phyloP scores from a whole-genome alignment of 2,888 invertebrate species.

The Epinotia nisella region DNA sequence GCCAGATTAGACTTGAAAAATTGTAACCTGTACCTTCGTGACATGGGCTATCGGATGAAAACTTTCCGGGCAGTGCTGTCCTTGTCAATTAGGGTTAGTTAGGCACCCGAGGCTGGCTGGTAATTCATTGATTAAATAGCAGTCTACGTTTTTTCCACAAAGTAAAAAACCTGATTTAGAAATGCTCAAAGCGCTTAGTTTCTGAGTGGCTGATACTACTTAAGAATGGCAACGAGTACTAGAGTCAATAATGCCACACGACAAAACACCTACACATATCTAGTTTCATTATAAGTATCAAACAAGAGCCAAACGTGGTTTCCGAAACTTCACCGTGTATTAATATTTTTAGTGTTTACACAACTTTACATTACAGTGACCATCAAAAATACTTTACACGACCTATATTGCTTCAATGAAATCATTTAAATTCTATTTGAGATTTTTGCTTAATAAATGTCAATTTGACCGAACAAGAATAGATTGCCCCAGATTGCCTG shows the following conservation, averaged over 20 bases:
- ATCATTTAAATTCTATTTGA: slow-evolving; percentile 31
- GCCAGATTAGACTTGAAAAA: too few relatives aligned
- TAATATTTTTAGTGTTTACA: slow-evolving; percentile 10
- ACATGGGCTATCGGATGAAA: not conserved
- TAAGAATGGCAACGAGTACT: slow-evolving; percentile 31
- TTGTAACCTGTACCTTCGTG: too few relatives aligned
- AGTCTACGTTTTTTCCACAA: not conserved
- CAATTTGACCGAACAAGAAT: not conserved
- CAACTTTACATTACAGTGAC: slow-evolving; percentile 25
- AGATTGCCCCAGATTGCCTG: not conserved
- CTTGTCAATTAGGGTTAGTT: not conserved
- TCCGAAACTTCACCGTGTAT: slow-evolving; percentile 19
- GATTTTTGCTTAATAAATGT: slow-evolving; percentile 7
- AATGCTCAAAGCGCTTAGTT: slow-evolving; percentile 29
- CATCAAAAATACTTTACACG: slow-evolving; percentile 37
- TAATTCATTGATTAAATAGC: not conserved
- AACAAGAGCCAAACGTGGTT: slow-evolving; percentile 26
- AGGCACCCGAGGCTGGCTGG: not conserved
- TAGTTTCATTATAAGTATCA: slow-evolving; percentile 13
- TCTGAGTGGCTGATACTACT: not conserved
- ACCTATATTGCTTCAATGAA: slow-evolving; percentile 14
- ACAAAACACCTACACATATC: slow-evolving; percentile 21
- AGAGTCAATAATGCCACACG: slow-evolving; percentile 17
- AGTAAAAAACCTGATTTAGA: not conserved
- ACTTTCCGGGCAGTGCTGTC: not conserved